Conservation (phyloP, 2,113 vertebrate genomes). For the Protomyctophum bolini region DNA sequence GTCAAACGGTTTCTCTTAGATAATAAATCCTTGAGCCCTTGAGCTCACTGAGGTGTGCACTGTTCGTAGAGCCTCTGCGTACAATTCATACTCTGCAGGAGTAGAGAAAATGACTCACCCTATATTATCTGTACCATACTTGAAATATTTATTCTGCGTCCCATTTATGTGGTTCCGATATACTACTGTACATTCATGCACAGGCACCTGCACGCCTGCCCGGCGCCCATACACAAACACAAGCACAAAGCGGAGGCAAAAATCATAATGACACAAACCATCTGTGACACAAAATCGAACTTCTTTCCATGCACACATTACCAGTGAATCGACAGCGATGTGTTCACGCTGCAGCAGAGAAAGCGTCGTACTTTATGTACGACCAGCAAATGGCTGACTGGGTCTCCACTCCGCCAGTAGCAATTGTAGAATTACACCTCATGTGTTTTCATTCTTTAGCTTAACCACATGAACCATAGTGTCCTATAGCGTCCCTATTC, state of each 20-base stretch:
- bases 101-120: no score
- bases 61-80: no score
- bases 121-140: no score
- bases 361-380: conserved; percentile 5
- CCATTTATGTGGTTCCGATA: no score
- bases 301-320: background rate
- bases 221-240: background rate
- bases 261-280: conserved; percentile 13
- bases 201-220: background rate
- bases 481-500: no score
- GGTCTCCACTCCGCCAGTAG: conserved; percentile 36
- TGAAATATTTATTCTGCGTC: no score
- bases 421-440: conserved; percentile 16
- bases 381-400: conserved; percentile 23
- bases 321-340: conserved; percentile 23
- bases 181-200: conserved; percentile 1
- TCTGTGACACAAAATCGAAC: background rate
- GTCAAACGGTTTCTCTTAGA: no score
- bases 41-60: no score
- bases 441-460: background rate
- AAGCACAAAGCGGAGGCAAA: background rate
- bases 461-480: no score
- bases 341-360: conserved; percentile 22
- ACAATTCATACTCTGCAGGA: no score
- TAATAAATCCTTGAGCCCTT: no score